Conservation (phyloP, 1,140 invertebrate species). For the Trachymyrmex cornetzi region DNA sequence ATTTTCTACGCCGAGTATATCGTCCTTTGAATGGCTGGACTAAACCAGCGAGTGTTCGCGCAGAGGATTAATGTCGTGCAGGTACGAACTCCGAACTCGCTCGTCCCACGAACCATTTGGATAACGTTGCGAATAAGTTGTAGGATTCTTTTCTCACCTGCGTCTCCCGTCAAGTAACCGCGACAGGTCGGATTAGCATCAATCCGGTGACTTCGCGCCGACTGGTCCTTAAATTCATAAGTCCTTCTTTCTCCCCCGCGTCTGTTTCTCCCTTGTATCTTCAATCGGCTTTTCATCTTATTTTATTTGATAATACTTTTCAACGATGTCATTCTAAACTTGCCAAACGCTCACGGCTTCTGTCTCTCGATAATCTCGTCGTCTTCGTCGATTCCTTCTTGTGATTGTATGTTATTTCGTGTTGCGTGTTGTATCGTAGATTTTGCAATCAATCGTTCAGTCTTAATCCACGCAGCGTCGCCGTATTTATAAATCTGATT, state of each 20-base stretch:
- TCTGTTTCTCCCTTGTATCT: background rate
- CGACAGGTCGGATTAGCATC: conserved; percentile 74
- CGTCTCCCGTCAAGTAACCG: conserved; percentile 42
- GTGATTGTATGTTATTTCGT: conserved; percentile 19
- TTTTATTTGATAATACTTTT: conserved; percentile 44
- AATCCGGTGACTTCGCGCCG: conserved; percentile 68
- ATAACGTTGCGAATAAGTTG: conserved; percentile 72
- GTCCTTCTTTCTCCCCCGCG: background rate
- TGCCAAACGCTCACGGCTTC: conserved; percentile 35
- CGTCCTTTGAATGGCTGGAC: conserved; percentile 27
- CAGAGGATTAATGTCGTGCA: conserved; percentile 71
- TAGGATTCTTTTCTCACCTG: conserved; percentile 65
- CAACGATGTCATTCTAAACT: conserved; percentile 57
- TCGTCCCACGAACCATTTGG: conserved; percentile 60
- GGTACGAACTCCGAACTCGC: conserved; percentile 66
- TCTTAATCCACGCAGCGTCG: conserved; percentile 33
- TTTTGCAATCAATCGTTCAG: conserved; percentile 11
- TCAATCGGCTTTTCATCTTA: conserved; percentile 24
- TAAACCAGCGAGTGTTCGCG: conserved; percentile 60
- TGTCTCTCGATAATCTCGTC: conserved; percentile 59
- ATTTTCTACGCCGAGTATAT: conserved; percentile 36
- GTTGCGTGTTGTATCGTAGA: conserved; percentile 37
- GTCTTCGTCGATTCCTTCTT: conserved; percentile 11
- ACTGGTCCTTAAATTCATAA: conserved; percentile 63
- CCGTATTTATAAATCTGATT: conserved; percentile 31